Conservation (phyloP, 2,113 vertebrate species). For the Alligator mississippiensis region DNA sequence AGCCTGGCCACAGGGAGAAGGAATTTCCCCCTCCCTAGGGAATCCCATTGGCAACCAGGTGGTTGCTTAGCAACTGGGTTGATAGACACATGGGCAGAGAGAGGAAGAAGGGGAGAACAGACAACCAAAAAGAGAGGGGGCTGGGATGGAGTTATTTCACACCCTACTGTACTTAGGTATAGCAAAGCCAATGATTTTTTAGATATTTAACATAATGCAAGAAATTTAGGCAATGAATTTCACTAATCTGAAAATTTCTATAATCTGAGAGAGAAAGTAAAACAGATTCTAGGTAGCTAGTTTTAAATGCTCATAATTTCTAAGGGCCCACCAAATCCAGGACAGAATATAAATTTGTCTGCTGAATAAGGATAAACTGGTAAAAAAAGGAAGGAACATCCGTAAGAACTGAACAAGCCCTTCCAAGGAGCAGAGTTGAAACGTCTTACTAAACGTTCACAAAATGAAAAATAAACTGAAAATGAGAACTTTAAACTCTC, state of each 20-base stretch:
- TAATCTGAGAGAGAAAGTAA: background rate
- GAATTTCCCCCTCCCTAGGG: too few relatives aligned
- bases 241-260: background rate
- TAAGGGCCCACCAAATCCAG: background rate
- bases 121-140: too few relatives aligned
- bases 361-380: background rate
- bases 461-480: background rate
- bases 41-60: too few relatives aligned
- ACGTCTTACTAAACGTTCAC: background rate
- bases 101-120: too few relatives aligned
- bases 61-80: too few relatives aligned
- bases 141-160: too few relatives aligned
- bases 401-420: background rate
- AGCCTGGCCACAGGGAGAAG: too few relatives aligned
- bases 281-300: background rate
- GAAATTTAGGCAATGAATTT: background rate
- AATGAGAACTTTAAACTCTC: constrained; percentile 65
- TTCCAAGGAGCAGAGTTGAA: background rate
- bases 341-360: background rate
- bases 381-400: background rate
- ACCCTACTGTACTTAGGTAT: too few relatives aligned
- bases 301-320: background rate
- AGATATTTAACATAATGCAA: background rate
- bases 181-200: background rate
- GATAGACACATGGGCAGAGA: too few relatives aligned